Conservation (phyloP, 2,113 vertebrate genomes). For the Triplophysa dalaica region DNA sequence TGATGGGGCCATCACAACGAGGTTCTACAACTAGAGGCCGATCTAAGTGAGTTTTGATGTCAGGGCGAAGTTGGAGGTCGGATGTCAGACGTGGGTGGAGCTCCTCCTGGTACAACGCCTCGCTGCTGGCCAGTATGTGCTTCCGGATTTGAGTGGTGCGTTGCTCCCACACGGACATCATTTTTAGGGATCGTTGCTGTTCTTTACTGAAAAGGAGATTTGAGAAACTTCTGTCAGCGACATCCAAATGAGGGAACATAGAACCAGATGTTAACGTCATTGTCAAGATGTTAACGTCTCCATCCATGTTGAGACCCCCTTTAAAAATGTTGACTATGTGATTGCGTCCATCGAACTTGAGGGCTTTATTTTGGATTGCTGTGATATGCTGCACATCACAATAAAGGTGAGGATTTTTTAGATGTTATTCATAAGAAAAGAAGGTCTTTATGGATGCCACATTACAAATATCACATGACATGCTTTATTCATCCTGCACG, state of each 20-base stretch:
- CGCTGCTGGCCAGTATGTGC: constrained; percentile 87
- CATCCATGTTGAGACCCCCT: constrained; percentile 63
- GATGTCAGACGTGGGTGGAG: constrained; percentile 75
- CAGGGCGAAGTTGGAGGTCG: constrained; percentile 81
- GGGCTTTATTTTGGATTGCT: not conserved
- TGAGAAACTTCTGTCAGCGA: not conserved
- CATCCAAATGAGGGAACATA: not conserved
- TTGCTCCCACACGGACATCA: constrained; percentile 94
- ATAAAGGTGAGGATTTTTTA: not conserved
- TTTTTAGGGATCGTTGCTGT: constrained; percentile 87
- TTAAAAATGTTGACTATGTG: constrained; percentile 17
- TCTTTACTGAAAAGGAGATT: constrained; percentile 76
- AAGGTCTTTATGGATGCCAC: constrained; percentile 55
- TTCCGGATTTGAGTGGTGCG: constrained; percentile 87
- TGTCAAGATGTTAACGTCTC: constrained; percentile 22
- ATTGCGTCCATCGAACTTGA: not conserved
- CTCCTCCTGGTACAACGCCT: constrained; percentile 88
- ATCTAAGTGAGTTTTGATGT: constrained; percentile 93
- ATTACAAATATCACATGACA: constrained; percentile 25
- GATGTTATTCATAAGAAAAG: constrained; percentile 28
- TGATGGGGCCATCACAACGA: constrained; percentile 50
- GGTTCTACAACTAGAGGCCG: constrained; percentile 88
- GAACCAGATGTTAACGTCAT: constrained; percentile 12
- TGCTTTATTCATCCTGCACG: constrained; percentile 30
- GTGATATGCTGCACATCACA: not conserved